phyloP scores from a whole-genome alignment of 2,888 invertebrate genomes.

The Oxytorus armatus region DNA sequence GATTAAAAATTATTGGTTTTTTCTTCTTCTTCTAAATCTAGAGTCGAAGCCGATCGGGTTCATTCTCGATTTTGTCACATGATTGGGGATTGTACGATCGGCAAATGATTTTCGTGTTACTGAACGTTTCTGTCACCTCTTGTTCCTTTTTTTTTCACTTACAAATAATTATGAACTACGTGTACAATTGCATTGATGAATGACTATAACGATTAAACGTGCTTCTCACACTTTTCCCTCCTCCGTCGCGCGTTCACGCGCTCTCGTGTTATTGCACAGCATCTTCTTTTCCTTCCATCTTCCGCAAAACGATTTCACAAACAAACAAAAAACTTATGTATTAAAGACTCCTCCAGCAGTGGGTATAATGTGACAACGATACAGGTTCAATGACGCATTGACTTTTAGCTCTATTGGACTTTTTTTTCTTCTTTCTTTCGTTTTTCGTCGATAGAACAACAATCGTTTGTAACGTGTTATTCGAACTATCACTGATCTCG shows the following conservation, averaged over 20 bases:
- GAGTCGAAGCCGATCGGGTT: too few relatives aligned
- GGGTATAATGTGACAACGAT: background rate
- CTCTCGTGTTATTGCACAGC: constrained; percentile 8
- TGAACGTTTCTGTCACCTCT: constrained; percentile 56
- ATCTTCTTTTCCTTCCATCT: background rate
- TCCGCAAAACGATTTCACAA: background rate
- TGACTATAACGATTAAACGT: constrained; percentile 82
- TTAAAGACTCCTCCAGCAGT: constrained; percentile 24
- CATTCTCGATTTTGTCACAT: too few relatives aligned
- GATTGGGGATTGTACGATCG: too few relatives aligned
- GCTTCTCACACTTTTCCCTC: constrained; percentile 70
- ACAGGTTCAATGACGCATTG: constrained; percentile 13
- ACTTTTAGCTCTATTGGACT: background rate
- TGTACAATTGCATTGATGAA: constrained; percentile 83
- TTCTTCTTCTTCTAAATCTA: too few relatives aligned
- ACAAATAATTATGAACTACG: constrained; percentile 80
- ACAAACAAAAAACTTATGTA: background rate
- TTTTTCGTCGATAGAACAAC: background rate
- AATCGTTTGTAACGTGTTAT: background rate
- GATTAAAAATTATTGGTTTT: background rate
- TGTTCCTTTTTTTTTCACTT: constrained; percentile 64
- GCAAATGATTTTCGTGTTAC: constrained; percentile 11
- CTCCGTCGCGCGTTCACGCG: constrained; percentile 29
- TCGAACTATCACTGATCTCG: constrained; percentile 13
- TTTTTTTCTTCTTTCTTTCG: background rate